Conservation (phyloP, 2,113 vertebrate species). For the Cynopterus brachyotis region DNA sequence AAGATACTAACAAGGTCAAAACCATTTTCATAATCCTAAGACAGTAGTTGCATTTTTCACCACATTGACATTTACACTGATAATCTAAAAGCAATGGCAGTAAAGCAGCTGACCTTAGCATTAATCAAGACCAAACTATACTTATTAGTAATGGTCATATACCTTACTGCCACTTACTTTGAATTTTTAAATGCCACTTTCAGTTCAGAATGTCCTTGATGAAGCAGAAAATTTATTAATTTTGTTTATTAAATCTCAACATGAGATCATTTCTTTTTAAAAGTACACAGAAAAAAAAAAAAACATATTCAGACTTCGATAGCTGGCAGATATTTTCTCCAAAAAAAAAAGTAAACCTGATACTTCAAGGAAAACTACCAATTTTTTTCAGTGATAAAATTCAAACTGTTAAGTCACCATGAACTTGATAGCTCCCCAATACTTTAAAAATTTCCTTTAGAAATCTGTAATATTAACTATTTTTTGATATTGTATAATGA, state of each 20-base stretch:
- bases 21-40: background rate
- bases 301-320: background rate
- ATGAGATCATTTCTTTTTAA: slow-evolving; percentile 1
- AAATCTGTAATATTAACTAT: background rate
- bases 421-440: background rate
- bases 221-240: background rate
- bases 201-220: background rate
- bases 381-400: background rate
- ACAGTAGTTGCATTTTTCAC: background rate
- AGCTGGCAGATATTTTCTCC: background rate
- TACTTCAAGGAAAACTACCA: background rate
- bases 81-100: background rate
- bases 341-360: background rate
- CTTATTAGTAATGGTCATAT: background rate
- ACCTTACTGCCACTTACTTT: background rate
- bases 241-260: background rate
- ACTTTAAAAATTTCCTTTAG: background rate
- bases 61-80: background rate
- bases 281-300: background rate
- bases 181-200: background rate
- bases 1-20: background rate
- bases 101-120: background rate
- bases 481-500: background rate
- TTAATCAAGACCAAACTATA: background rate
- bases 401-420: background rate